These are phyloP conservation scores for Araneus ventricosus DNA, from an alignment of 1,140 invertebrate genomes.

Conservation along the genomic window DNA sequence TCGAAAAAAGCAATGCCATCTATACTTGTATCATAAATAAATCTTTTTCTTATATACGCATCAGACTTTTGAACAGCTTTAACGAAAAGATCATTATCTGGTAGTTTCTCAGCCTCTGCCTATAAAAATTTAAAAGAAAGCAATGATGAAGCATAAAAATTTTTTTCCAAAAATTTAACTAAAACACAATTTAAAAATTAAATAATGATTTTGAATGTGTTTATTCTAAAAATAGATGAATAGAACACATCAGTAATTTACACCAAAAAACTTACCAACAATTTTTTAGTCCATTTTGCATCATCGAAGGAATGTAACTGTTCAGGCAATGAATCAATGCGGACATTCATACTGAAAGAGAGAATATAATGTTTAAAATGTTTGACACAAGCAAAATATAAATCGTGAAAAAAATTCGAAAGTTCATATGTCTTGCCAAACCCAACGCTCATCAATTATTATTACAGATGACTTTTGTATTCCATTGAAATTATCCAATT, in stretches of 20 bases:
- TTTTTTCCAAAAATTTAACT: not conserved
- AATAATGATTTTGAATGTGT: too few relatives aligned
- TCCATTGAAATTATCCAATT: too few relatives aligned
- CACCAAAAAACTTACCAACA: not conserved
- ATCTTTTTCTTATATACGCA: not conserved
- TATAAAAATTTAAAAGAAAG: not conserved
- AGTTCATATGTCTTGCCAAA: too few relatives aligned
- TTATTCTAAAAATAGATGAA: not conserved
- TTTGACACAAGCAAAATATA: too few relatives aligned
- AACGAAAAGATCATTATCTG: not conserved
- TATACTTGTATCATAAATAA: not conserved
- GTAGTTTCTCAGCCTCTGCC: not conserved
- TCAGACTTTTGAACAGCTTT: conserved; percentile 10
- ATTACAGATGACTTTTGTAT: too few relatives aligned
- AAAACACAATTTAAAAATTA: not conserved
- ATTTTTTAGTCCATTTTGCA: not conserved
- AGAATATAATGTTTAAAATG: not conserved
- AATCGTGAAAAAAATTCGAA: too few relatives aligned
- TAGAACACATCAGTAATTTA: not conserved
- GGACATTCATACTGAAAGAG: not conserved
- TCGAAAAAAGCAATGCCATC: not conserved
- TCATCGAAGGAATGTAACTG: not conserved
- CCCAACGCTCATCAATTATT: too few relatives aligned
- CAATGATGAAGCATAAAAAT: not conserved
- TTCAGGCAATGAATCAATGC: not conserved